Percentiles rank a stretch among this genome's conserved stretches.
phyloP scores from a whole-genome alignment of 2,888 invertebrate species.

The Dorcus parallelipipedus region DNA sequence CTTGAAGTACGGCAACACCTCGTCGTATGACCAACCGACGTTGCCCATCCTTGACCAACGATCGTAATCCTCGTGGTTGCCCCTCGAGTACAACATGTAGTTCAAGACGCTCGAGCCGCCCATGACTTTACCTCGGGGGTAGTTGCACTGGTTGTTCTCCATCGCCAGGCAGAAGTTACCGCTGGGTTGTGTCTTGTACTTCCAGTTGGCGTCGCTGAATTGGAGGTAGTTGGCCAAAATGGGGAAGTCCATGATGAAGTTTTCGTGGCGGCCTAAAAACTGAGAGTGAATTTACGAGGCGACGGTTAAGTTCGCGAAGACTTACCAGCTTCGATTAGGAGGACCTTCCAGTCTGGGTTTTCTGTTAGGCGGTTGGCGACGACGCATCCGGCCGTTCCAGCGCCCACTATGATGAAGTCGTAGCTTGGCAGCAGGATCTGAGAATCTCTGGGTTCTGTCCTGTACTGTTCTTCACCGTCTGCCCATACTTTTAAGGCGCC shows the following conservation, averaged over 20 bases:
- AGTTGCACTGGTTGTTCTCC: conserved; percentile 70
- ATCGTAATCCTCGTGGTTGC: conserved; percentile 82
- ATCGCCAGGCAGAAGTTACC: conserved; percentile 70
- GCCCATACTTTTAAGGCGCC: conserved; percentile 54
- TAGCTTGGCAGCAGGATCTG: conserved; percentile 56
- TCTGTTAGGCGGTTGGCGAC: conserved; percentile 72
- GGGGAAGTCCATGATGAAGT: conserved; percentile 72
- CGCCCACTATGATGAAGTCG: conserved; percentile 76
- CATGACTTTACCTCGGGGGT: conserved; percentile 63
- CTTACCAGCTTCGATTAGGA: conserved; percentile 71
- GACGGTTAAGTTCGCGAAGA: not conserved
- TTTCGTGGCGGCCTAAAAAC: conserved; percentile 69
- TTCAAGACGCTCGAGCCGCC: conserved; percentile 87
- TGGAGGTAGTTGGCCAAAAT: conserved; percentile 71
- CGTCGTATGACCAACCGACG: conserved; percentile 63
- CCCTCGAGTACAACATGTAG: conserved; percentile 88
- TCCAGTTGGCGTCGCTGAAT: conserved; percentile 73
- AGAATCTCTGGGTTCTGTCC: conserved; percentile 56
- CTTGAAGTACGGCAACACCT: conserved; percentile 77
- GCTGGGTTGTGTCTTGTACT: conserved; percentile 75
- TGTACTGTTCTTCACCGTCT: conserved; percentile 54
- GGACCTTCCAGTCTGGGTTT: conserved; percentile 62
- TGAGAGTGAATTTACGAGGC: conserved; percentile 65
- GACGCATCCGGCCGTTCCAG: conserved; percentile 77
- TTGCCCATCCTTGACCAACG: conserved; percentile 83